These are phyloP conservation scores for Hydraecia micacea DNA, from an alignment of 2,888 invertebrate species.

Conservation along the genomic window DNA sequence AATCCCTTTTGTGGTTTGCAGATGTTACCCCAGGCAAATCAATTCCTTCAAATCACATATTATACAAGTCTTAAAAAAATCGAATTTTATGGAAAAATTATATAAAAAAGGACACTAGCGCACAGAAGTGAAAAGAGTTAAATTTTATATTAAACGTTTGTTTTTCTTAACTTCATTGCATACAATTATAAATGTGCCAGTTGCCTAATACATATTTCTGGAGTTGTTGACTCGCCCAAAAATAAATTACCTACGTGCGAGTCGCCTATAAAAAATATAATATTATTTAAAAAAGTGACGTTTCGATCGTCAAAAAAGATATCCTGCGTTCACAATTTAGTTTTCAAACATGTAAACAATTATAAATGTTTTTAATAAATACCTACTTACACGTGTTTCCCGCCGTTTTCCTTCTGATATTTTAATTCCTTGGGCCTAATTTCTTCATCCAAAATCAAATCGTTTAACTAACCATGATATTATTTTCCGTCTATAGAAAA, in stretches of 20 bases:
- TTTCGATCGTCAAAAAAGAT: background rate
- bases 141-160: too few relatives aligned
- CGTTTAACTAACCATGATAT: constrained; percentile 39
- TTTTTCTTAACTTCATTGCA: background rate
- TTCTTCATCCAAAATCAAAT: constrained; percentile 29
- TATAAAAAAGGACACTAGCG: too few relatives aligned
- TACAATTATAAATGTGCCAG: background rate
- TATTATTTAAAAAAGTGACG: too few relatives aligned
- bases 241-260: background rate
- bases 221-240: background rate
- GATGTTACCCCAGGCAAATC: background rate
- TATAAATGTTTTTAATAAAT: background rate
- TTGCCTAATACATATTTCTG: too few relatives aligned
- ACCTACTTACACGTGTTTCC: background rate
- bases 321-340: background rate
- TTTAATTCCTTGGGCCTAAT: background rate
- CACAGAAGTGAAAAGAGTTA: too few relatives aligned
- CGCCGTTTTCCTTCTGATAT: constrained; percentile 21
- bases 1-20: background rate
- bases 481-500: constrained; percentile 39
- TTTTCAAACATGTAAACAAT: background rate
- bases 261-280: too few relatives aligned
- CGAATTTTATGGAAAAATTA: too few relatives aligned
- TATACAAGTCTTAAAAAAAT: too few relatives aligned
- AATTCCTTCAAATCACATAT: background rate